phyloP scores from a whole-genome alignment of 2,888 invertebrate species.

The Lottia scabra region DNA sequence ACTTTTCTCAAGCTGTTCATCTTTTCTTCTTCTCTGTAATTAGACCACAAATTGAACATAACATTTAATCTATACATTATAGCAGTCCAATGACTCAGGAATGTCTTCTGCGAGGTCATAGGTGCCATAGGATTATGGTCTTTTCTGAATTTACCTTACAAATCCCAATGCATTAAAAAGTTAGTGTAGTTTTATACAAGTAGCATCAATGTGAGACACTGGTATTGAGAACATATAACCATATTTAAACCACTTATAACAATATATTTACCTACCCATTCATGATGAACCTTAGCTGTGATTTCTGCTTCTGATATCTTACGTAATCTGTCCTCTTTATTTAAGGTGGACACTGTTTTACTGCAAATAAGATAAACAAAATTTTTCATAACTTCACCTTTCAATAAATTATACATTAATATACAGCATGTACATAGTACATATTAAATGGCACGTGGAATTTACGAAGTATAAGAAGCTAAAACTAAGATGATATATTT shows the following conservation, averaged over 20 bases:
- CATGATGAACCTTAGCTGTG: slow-evolving; percentile 43
- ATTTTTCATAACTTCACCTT: too few relatives aligned
- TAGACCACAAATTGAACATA: not conserved
- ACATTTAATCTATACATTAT: too few relatives aligned
- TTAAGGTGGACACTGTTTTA: slow-evolving; percentile 35
- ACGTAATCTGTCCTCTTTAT: slow-evolving; percentile 39
- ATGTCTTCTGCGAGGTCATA: too few relatives aligned
- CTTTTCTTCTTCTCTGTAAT: slow-evolving; percentile 45
- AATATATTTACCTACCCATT: slow-evolving; percentile 31
- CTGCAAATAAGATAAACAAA: slow-evolving; percentile 27
- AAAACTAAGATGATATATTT: not conserved
- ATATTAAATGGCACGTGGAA: too few relatives aligned
- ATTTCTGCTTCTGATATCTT: slow-evolving; percentile 49
- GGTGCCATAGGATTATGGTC: too few relatives aligned
- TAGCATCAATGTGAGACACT: not conserved
- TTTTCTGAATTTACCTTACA: too few relatives aligned
- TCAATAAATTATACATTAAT: too few relatives aligned
- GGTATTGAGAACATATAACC: not conserved
- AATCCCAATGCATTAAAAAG: too few relatives aligned
- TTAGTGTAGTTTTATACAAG: not conserved
- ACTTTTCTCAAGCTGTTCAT: slow-evolving; percentile 39
- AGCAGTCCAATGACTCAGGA: too few relatives aligned
- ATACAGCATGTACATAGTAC: too few relatives aligned
- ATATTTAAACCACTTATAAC: not conserved
- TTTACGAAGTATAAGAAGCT: too few relatives aligned